Percentiles rank a stretch among this genome's conserved stretches.
phyloP scores from a whole-genome alignment of 2,113 vertebrate species.

The Hydrolagus affinis region DNA sequence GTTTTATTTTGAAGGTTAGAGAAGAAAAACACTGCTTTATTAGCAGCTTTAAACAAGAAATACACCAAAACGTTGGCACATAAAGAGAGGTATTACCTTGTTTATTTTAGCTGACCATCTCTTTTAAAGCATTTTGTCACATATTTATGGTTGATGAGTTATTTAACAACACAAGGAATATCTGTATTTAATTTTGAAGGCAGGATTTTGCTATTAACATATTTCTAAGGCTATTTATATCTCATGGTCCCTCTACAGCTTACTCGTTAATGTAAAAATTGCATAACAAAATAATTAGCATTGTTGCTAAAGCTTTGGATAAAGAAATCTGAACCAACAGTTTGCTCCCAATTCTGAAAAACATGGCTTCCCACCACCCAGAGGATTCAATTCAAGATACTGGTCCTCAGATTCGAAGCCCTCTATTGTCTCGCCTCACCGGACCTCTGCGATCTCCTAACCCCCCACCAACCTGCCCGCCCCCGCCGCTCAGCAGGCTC shows the following conservation, averaged over 20 bases:
- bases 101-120: background rate
- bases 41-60: conserved; percentile 20
- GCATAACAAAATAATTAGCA: background rate
- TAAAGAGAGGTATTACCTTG: background rate
- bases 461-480: too few relatives aligned
- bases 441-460: too few relatives aligned
- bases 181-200: background rate
- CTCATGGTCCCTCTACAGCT: background rate
- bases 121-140: background rate
- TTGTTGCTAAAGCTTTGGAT: background rate
- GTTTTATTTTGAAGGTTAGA: conserved; percentile 2
- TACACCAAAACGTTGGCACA: background rate
- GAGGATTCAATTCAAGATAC: too few relatives aligned
- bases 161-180: background rate
- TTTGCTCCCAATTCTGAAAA: too few relatives aligned
- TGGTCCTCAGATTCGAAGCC: too few relatives aligned
- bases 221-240: background rate
- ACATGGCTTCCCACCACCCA: too few relatives aligned
- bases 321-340: too few relatives aligned
- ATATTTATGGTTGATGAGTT: background rate
- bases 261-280: background rate
- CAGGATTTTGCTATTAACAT: background rate
- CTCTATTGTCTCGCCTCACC: too few relatives aligned
- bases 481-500: too few relatives aligned
- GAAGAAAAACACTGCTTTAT: conserved; percentile 19